Evolutionary conservation across 2,797 vertebrate species (phyloP), one percentile per base, ranked within the genome.

Genomic region (Sylvia borin): DNA sequence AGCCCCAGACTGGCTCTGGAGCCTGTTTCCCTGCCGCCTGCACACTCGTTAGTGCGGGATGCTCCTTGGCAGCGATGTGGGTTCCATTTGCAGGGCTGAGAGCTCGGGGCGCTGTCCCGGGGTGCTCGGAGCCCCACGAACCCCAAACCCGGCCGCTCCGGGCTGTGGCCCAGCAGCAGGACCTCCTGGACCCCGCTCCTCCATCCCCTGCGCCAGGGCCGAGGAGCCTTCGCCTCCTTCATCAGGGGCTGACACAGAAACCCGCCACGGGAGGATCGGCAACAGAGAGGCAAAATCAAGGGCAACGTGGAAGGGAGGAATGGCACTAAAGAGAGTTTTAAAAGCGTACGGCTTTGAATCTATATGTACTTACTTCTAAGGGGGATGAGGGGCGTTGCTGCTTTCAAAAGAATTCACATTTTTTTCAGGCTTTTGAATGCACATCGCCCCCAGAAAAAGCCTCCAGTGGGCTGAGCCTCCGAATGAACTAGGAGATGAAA

Each of bases 211-310:
- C n/a, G n/a, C n/a, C 36, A 36, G 36, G 36, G 36, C 36, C 10
- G 36, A 36, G 36, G 36, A 36, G 36, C 36, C 36, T 36, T 36
- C 36, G 36, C 8, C 8, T 8, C 36, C 36, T 36, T 10, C 36
- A 36, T 36, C 36, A 36, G 36, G 36, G 64, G 5, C 95, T 75
- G 94, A 96, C 94, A 93, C 16, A 92, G 14, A 85, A 90, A 96
- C 93, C 95, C 86, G 94, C 91, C 89, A 90, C 90, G 38, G 85
- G 67, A 92, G 71, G 85, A 97, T 50, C 80, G 6, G 88, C 85
- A 95, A 87, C 95, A 95, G 88, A 92, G 71, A 95, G 64, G 64
- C 91, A 82, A 95, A 97, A 96, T 96, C 94, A 97, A 94, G 96
- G 91, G 88, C 67, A 19, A 7, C 71, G 84, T 61, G 57, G 80